Percentiles rank a stretch among this genome's conserved stretches.
phyloP scores from a whole-genome alignment of 2,888 invertebrate species.

The Megamerina dolium region DNA sequence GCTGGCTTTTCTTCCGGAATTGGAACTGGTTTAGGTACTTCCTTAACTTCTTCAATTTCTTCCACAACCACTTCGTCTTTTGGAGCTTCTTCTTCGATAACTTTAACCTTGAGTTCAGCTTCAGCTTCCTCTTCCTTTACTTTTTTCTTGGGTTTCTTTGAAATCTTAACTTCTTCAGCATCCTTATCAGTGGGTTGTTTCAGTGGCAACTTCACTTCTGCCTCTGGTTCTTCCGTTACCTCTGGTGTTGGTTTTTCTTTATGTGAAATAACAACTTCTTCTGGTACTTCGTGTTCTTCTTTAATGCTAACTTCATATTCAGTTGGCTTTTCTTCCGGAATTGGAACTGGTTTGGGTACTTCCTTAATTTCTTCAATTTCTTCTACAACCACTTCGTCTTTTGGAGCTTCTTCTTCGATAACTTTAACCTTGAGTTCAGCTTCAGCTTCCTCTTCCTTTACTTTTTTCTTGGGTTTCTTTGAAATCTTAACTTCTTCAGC shows the following conservation, averaged over 20 bases:
- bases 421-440: constrained; percentile 33
- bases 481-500: constrained; percentile 31
- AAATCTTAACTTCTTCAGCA: constrained; percentile 37
- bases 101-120: constrained; percentile 33
- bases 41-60: constrained; percentile 38
- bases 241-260: constrained; percentile 32
- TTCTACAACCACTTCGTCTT: constrained; percentile 24
- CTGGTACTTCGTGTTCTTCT: constrained; percentile 21
- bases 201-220: constrained; percentile 32
- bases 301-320: constrained; percentile 27
- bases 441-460: constrained; percentile 28
- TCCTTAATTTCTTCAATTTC: constrained; percentile 25
- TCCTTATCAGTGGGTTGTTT: constrained; percentile 31
- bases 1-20: constrained; percentile 41
- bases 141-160: constrained; percentile 35
- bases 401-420: constrained; percentile 29
- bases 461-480: constrained; percentile 39
- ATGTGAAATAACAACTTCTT: constrained; percentile 24
- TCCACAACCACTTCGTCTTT: constrained; percentile 28
- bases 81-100: constrained; percentile 36
- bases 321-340: constrained; percentile 22
- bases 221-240: constrained; percentile 39
- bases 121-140: constrained; percentile 13
- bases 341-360: constrained; percentile 27
- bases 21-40: constrained; percentile 41